Evolutionary conservation across 1,140 invertebrate genomes (phyloP).

Genomic region (Magallana angulata): DNA sequence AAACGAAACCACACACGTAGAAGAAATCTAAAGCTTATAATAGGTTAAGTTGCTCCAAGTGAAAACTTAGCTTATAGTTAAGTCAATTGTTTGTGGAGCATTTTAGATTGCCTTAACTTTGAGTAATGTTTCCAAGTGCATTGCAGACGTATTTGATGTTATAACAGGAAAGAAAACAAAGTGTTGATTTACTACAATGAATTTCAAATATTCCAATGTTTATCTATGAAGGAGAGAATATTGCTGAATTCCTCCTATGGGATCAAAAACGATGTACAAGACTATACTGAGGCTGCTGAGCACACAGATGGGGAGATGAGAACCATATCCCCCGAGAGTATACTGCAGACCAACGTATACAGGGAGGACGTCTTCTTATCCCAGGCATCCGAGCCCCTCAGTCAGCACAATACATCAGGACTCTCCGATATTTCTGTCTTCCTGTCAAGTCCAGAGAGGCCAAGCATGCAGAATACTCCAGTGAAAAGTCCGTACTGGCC

Average conservation of each 20-base stretch:
- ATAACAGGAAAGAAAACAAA: too few species aligned
- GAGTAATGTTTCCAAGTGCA: too few species aligned
- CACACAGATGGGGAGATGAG: constrained; percentile 53
- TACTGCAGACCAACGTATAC: constrained; percentile 56
- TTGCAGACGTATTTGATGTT: too few species aligned
- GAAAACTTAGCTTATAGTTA: too few species aligned
- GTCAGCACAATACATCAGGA: neutral
- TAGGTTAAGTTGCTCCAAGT: too few species aligned
- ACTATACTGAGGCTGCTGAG: constrained; percentile 42
- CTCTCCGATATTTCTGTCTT: constrained; percentile 14
- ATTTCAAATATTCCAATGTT: neutral
- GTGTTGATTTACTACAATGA: too few species aligned
- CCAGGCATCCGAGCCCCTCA: neutral
- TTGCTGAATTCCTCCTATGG: constrained; percentile 42
- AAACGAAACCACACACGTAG: neutral
- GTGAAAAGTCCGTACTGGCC: neutral
- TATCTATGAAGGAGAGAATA: constrained; percentile 23
- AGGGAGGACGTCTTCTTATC: constrained; percentile 2
- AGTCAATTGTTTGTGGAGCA: too few species aligned
- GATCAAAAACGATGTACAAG: constrained; percentile 49
- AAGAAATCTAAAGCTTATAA: neutral
- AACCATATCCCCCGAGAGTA: constrained; percentile 63
- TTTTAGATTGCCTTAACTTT: too few species aligned
- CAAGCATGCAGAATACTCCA: constrained; percentile 33
- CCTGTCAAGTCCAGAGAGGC: constrained; percentile 19